These are phyloP conservation scores for Gymnodraco acuticeps DNA, from an alignment of 2,797 vertebrate species.

Conservation along the genomic window DNA sequence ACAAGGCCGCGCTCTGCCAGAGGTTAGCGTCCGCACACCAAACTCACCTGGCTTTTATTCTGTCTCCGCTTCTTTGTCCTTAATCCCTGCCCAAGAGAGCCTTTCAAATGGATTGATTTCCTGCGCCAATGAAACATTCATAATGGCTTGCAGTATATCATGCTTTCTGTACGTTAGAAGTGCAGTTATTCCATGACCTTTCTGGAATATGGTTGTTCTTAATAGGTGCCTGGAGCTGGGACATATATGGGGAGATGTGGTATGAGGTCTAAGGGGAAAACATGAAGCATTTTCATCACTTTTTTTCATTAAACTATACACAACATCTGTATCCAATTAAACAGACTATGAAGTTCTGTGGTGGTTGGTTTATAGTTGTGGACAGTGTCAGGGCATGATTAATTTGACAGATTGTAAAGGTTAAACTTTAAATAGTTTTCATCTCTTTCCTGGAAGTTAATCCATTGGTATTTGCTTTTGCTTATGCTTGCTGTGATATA, in stretches of 20 bases:
- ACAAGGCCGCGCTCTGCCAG: conserved; percentile 60
- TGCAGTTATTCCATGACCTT: conserved; percentile 75
- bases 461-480: not conserved
- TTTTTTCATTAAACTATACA: conserved; percentile 17
- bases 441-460: not conserved
- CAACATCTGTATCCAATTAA: conserved; percentile 8
- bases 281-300: conserved; percentile 22
- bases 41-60: conserved; percentile 57
- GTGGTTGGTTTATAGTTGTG: conserved; percentile 19
- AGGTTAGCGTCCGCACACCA: conserved; percentile 58
- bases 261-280: conserved; percentile 32
- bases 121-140: conserved; percentile 68
- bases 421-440: conserved; percentile 1
- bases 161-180: conserved; percentile 64
- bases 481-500: not conserved
- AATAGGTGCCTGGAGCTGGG: conserved; percentile 50
- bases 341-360: conserved; percentile 9
- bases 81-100: conserved; percentile 59
- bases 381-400: not conserved
- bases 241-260: conserved; percentile 30
- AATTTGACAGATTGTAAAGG: not conserved
- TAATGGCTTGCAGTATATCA: conserved; percentile 65
- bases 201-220: conserved; percentile 68
- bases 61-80: conserved; percentile 32
- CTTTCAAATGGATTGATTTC: conserved; percentile 74